Base-by-base conservation (phyloP, 2,113 vertebrate species). In the Clarias gariepinus region DNA sequence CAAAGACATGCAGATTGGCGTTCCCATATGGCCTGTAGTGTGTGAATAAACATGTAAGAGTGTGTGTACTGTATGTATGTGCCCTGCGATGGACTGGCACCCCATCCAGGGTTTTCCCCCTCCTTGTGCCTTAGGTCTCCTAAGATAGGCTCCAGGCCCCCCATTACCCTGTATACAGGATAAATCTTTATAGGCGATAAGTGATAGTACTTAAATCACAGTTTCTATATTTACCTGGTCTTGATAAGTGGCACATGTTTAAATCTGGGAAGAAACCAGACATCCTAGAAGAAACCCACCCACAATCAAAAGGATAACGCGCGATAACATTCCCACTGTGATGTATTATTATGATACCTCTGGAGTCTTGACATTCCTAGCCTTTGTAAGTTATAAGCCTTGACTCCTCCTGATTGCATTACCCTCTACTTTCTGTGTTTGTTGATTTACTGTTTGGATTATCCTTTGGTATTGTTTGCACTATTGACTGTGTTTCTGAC, bases 401-500 rank as follows among this genome's bases (percentile, higher is more conserved):
- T 79, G 76, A 79, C 30, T 58, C 55, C 21, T 79, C 18, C 53
- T 58, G 77, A 58, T 58, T 79, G 28, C n/a, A 5, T 79, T 79
- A 79, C 53, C n/a, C n/a, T 9, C 28, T 78, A 28, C 18, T 78
- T 53, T 12, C 74, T 18, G 52, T 58, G 18, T 23, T 55, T 81
- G 78, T 81, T 81, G 57, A 61, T 81, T 81, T 61, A 36, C 30
- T 15, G 21, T 60, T 81, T 36, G 16, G 19, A 13, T 61, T 60
- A 80, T 81, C 30, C 78, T 81, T 58, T 25, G 19, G 19, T 12
- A 61, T 25, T 61, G 30, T 36, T 81, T 61, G 33, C 57, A 25
- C 57, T 81, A 25, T 81, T 61, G 78, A 61, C 78, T 19, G 30
- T 33, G 23, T 21, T 81, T 61, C 28, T 61, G 78, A 81, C 78